Conservation (phyloP, 2,113 vertebrate genomes). For the Acanthisitta chloris region DNA sequence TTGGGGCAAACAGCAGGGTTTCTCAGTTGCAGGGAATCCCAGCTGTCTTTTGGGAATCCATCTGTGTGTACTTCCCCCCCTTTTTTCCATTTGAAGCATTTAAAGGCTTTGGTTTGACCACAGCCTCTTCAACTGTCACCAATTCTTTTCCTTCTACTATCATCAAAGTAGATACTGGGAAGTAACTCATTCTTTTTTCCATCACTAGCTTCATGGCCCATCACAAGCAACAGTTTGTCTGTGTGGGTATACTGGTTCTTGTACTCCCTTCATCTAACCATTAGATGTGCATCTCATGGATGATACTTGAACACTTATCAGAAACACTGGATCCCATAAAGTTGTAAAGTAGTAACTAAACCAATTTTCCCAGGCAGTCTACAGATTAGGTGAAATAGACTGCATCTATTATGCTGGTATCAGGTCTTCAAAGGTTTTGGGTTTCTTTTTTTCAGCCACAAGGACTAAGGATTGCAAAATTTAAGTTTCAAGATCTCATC, state of each 20-base stretch:
- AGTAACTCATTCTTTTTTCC: neutral
- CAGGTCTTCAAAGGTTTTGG: neutral
- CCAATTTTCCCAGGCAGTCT: neutral
- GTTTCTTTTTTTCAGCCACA: neutral
- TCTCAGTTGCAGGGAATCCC: conserved; percentile 57
- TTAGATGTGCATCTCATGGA: neutral
- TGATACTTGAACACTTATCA: neutral
- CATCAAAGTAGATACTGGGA: neutral
- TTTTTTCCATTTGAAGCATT: neutral
- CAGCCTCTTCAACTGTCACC: neutral
- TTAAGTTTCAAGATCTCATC: neutral
- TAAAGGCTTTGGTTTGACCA: neutral
- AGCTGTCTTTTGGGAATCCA: conserved; percentile 67
- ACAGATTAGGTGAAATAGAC: neutral
- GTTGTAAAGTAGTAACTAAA: neutral
- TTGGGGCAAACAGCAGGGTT: conserved; percentile 56
- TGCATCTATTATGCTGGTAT: neutral
- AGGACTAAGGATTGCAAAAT: neutral
- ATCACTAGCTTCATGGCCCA: neutral
- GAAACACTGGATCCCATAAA: neutral
- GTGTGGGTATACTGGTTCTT: neutral
- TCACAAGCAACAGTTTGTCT: neutral
- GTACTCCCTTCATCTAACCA: neutral
- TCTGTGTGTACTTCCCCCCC: neutral
- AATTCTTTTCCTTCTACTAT: neutral